Evolutionary conservation across 2,113 vertebrate genomes (phyloP), one percentile per base, ranked within the genome.

Genomic region (Pseudopodoces humilis): DNA sequence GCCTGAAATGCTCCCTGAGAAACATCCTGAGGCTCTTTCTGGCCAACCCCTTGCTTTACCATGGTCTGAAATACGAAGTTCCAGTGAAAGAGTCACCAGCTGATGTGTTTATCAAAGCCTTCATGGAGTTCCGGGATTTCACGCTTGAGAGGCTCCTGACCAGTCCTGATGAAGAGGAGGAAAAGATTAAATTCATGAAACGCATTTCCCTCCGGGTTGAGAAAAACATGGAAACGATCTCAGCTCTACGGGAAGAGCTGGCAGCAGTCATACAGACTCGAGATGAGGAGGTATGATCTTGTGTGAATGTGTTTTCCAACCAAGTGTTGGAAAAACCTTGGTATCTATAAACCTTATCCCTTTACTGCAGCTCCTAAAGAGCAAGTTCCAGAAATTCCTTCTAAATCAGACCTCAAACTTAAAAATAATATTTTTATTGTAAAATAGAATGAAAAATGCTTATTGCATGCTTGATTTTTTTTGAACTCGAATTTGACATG

Each of bases 131-230:
- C 71, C 97, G 98, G 30, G 69, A 79, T 7, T 92, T 98, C 24
- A 94, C 97, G 12, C 90, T 98, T 0, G 98, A 98, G 91, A 98
- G 89, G 59, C 95, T 99, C 20, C 88, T 98, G 86, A 98, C 96
- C n/a, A 97, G 95, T 52, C 95, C 97, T 1, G 33, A 89, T 15
- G 97, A 99, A 82, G 98, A 98, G 18, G 87, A 86, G 65, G 94
- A 98, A 18, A 97, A 78, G 69, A 60, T 44, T 25, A 85, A 72
- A 20, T 95, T 97, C 49, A 63, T 97, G 33, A 76, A 97, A 37
- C 92, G 97, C 14, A 63, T 96, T n/a, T 96, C 47, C 31, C 78
- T 84, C 30, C 88, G 18, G 46, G 89, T 97, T 37, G 49, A 41
- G 35, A 76, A 92, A 53, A 97, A 98, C 90, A 90, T 63, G 5